Percentiles rank a stretch among this genome's conserved stretches.
phyloP scores from a whole-genome alignment of 2,888 invertebrate genomes.

The Cyclophora albipunctata region DNA sequence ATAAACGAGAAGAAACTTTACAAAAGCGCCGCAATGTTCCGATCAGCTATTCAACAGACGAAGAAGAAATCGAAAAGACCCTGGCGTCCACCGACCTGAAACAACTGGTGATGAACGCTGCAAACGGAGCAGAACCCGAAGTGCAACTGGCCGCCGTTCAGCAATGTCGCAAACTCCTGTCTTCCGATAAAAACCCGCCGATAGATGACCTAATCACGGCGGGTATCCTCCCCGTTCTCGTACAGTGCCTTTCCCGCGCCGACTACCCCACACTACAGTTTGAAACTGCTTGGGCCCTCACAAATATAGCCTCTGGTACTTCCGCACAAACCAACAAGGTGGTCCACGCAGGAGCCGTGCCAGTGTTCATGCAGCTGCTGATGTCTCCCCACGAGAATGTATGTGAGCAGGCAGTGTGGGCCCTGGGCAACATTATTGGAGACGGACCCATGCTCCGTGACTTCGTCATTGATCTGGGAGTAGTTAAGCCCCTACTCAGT shows the following conservation, averaged over 20 bases:
- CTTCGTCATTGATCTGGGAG: conserved; percentile 94
- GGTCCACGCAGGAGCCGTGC: conserved; percentile 95
- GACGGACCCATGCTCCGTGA: conserved; percentile 97
- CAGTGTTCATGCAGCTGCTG: conserved; percentile 92
- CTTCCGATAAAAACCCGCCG: conserved; percentile 98
- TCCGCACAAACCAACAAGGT: conserved; percentile 94
- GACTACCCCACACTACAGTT: conserved; percentile 94
- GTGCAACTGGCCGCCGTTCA: conserved; percentile 94
- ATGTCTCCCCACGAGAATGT: conserved; percentile 97
- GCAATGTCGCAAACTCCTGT: conserved; percentile 94
- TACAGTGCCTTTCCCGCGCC: conserved; percentile 89
- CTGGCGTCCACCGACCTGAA: conserved; percentile 84
- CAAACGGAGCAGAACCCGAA: conserved; percentile 84
- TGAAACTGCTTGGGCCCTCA: conserved; percentile 98
- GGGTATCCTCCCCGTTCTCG: conserved; percentile 96
- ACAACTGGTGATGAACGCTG: conserved; percentile 90
- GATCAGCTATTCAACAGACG: conserved; percentile 85
- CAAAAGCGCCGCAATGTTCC: conserved; percentile 98
- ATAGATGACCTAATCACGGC: conserved; percentile 96
- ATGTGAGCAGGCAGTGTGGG: conserved; percentile 99
- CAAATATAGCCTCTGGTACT: conserved; percentile 96
- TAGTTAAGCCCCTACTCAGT: conserved; percentile 93
- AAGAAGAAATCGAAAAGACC: conserved; percentile 83
- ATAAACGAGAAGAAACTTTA: conserved; percentile 97
- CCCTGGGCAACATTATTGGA: conserved; percentile 87